Base-by-base conservation (phyloP, 2,888 invertebrate species). In the Dexiosoma caninum region DNA sequence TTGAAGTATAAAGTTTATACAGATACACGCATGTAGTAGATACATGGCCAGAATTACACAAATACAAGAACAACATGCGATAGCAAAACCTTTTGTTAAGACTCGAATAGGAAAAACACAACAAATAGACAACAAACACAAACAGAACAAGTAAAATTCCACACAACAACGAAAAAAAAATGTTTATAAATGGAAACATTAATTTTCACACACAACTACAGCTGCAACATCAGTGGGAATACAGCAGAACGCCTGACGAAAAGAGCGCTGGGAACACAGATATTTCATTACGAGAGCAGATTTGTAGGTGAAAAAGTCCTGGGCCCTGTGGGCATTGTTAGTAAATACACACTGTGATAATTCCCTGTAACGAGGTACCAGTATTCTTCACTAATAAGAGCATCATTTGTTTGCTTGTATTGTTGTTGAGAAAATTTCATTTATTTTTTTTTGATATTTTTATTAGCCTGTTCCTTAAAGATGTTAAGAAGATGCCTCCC, bases 21-120 rank as follows among this genome's bases (percentile, higher is more conserved):
- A 57, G 46, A 69, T 64, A n/a, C n/a, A n/a, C n/a, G n/a, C n/a
- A n/a, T n/a, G n/a, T n/a, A n/a, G n/a, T n/a, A n/a, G n/a, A n/a
- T n/a, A 55, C 21, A 53, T 44, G 51, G 57, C 21, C 37, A 21
- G 30, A 51, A 40, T 57, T 55, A 59, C 57, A 46, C 23, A 14
- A 49, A 27, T 27, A 27, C 2, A 40, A n/a, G 2, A 27, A 51
- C 53, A 64, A 69, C 23, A 35, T 35, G 16, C 23, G 30, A 62
- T 59, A 30, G 27, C 37, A 10, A 44, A 72, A 81, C 51, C 81
- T 77, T 72, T 72, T 62, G 76, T 55, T 71, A 19, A 23, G 9
- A 51, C 62, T 32, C n/a, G n/a, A n/a, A 66, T 30, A 37, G 59
- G 23, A 19, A 53, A 59, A 55, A 70, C 16, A 35, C 35, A 49